Percentiles rank a stretch among this genome's conserved stretches.
These are phyloP conservation scores for Magallana gigas DNA, from an alignment of 1,140 invertebrate genomes.

Conservation along the genomic window DNA sequence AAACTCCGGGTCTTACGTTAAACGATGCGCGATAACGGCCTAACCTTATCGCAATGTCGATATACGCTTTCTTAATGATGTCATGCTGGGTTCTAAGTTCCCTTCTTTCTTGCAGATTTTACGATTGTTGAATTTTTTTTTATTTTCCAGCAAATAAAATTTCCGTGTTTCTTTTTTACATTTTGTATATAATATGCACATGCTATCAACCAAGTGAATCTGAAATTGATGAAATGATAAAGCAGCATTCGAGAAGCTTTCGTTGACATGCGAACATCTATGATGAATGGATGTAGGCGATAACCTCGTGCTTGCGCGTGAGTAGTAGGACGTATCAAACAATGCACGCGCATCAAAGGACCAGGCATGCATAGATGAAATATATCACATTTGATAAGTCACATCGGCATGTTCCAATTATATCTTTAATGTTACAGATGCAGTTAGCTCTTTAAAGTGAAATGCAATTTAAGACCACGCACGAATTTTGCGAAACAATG, in stretches of 20 bases:
- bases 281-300: slow-evolving; percentile 19
- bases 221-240: slow-evolving; percentile 35
- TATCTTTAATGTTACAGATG: not conserved
- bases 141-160: slow-evolving; percentile 37
- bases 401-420: not conserved
- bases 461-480: too few relatives aligned
- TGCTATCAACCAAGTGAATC: not conserved
- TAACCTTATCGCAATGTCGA: slow-evolving; percentile 10
- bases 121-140: slow-evolving; percentile 29
- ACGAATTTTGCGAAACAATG: too few relatives aligned
- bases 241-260: slow-evolving; percentile 30
- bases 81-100: slow-evolving; percentile 18
- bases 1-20: slow-evolving; percentile 16
- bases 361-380: slow-evolving; percentile 33
- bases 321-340: slow-evolving; percentile 27
- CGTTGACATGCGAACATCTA: slow-evolving; percentile 32
- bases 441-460: too few relatives aligned
- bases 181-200: slow-evolving; percentile 33
- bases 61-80: slow-evolving; percentile 29
- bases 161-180: slow-evolving; percentile 21
- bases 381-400: slow-evolving; percentile 30
- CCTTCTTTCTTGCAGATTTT: slow-evolving; percentile 35
- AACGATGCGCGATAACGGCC: slow-evolving; percentile 11
- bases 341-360: slow-evolving; percentile 35
- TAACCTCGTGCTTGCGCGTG: not conserved